Conservation (phyloP, 2,888 invertebrate genomes). For the Leucophenga montana region DNA sequence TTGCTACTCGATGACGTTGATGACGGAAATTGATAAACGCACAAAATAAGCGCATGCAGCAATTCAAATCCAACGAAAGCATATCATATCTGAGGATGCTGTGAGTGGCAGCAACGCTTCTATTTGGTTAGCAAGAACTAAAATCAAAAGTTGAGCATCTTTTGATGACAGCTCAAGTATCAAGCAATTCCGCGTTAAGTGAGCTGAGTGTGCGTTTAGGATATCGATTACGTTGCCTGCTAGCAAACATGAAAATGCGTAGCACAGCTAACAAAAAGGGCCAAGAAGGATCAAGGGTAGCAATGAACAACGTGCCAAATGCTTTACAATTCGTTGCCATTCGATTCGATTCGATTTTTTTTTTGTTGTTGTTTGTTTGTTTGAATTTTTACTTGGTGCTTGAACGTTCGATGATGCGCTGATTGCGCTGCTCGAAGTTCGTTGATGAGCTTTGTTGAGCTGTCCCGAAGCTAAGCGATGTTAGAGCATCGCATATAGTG, state of each 20-base stretch:
- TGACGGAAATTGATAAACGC: slow-evolving; percentile 66
- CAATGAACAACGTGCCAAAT: background rate
- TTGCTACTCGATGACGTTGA: slow-evolving; percentile 46
- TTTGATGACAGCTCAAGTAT: slow-evolving; percentile 66
- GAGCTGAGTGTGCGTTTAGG: background rate
- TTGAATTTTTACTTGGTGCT: too few relatives aligned
- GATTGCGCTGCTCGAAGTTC: too few relatives aligned
- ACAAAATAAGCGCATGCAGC: slow-evolving; percentile 50
- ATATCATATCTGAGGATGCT: background rate
- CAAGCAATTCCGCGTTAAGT: background rate
- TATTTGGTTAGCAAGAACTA: slow-evolving; percentile 25
- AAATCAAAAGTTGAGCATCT: slow-evolving; percentile 68
- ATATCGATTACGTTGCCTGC: slow-evolving; percentile 27
- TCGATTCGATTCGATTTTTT: too few relatives aligned
- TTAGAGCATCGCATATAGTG: too few relatives aligned
- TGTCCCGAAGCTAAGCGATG: too few relatives aligned
- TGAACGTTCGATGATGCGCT: too few relatives aligned
- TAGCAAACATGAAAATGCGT: slow-evolving; percentile 11
- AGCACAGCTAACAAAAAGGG: too few relatives aligned
- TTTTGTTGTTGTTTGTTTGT: too few relatives aligned
- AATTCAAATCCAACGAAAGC: slow-evolving; percentile 46
- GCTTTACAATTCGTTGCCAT: too few relatives aligned
- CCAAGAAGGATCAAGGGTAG: too few relatives aligned
- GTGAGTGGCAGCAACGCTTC: too few relatives aligned
- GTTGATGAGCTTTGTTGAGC: too few relatives aligned